Percentiles rank a stretch among this genome's conserved stretches.
Evolutionary conservation across 2,888 invertebrate species (phyloP).

Genomic region (Erebia aethiops): DNA sequence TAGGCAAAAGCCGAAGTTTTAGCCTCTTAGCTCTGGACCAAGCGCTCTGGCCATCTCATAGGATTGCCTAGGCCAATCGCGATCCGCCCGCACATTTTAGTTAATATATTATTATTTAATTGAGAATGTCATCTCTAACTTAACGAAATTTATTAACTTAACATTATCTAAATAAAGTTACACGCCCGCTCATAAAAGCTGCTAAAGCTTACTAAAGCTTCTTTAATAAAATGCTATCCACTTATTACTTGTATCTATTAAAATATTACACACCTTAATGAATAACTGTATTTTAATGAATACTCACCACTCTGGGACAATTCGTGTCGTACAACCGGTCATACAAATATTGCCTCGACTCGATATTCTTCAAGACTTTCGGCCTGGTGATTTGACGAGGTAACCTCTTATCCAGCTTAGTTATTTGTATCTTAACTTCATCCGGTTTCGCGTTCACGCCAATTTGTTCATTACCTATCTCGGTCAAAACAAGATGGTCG

Average conservation of each 20-base stretch:
- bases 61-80: too few relatives aligned
- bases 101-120: too few relatives aligned
- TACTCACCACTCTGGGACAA: conserved; percentile 70
- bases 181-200: too few relatives aligned
- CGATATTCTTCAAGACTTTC: conserved; percentile 70
- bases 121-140: too few relatives aligned
- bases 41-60: too few relatives aligned
- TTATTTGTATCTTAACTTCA: conserved; percentile 41
- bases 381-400: conserved; percentile 61
- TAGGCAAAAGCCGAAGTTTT: too few relatives aligned
- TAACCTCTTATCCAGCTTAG: conserved; percentile 52
- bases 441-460: conserved; percentile 22
- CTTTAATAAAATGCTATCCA: background rate
- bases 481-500: conserved; percentile 46
- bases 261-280: background rate
- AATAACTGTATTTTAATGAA: background rate
- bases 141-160: too few relatives aligned
- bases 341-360: conserved; percentile 65
- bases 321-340: conserved; percentile 68
- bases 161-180: too few relatives aligned
- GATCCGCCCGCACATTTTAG: too few relatives aligned
- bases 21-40: too few relatives aligned
- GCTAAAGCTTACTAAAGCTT: background rate
- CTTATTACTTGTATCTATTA: too few relatives aligned
- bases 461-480: conserved; percentile 36